Conservation (phyloP, 1,140 invertebrate genomes). For the Linepithema humile region DNA sequence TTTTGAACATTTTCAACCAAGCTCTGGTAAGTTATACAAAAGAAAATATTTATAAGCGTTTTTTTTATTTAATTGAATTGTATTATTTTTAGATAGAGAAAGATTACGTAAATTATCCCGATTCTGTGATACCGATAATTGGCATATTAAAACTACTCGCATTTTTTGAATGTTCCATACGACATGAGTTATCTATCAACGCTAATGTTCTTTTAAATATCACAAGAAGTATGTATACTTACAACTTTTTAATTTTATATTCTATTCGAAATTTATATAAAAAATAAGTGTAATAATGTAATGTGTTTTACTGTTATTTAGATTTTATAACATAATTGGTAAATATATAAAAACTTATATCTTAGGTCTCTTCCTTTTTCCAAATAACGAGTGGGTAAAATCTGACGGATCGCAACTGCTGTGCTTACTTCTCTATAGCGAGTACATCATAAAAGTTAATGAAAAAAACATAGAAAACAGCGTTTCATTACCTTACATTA, state of each 20-base stretch:
- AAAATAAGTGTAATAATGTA: not conserved
- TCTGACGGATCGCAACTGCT: constrained; percentile 82
- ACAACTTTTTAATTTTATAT: not conserved
- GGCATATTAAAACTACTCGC: constrained; percentile 86
- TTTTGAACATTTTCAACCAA: constrained; percentile 79
- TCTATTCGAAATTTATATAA: not conserved
- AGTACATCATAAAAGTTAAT: constrained; percentile 80
- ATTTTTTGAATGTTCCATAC: constrained; percentile 81
- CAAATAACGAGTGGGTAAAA: constrained; percentile 83
- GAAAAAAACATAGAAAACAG: constrained; percentile 66
- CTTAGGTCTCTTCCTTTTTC: constrained; percentile 85
- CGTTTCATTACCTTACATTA: constrained; percentile 83
- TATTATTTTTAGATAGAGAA: constrained; percentile 82
- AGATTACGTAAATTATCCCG: constrained; percentile 87
- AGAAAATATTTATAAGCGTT: not conserved
- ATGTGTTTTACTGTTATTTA: not conserved
- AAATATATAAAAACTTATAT: constrained; percentile 22
- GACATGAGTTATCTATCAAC: constrained; percentile 84
- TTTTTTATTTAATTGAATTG: not conserved
- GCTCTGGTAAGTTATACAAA: constrained; percentile 72
- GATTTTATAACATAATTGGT: not conserved
- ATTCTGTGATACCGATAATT: constrained; percentile 87
- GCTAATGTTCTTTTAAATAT: constrained; percentile 85
- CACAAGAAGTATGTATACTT: constrained; percentile 84
- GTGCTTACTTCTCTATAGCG: constrained; percentile 83